phyloP scores from a whole-genome alignment of 2,888 invertebrate genomes.

The Tinea pellionella region DNA sequence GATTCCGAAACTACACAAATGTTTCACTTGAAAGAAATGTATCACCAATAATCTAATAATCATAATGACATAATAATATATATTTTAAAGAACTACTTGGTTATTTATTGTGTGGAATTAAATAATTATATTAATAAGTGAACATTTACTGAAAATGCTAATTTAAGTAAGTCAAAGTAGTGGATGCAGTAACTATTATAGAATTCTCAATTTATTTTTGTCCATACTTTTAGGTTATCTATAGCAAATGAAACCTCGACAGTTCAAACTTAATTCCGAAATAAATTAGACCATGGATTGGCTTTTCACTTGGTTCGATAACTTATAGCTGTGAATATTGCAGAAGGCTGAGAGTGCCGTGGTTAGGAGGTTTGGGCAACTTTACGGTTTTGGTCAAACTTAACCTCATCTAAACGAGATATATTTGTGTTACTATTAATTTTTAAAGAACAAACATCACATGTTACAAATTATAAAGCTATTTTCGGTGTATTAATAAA shows the following conservation, averaged over 20 bases:
- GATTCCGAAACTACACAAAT: too few species aligned
- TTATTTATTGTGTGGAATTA: too few species aligned
- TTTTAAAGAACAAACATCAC: not conserved
- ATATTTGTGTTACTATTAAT: not conserved
- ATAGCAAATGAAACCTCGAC: not conserved
- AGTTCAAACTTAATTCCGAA: not conserved
- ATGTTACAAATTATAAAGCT: not conserved
- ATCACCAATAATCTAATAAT: too few species aligned
- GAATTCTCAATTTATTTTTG: not conserved
- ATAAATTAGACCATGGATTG: conserved; percentile 3
- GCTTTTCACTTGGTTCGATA: conserved; percentile 7
- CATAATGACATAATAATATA: too few species aligned
- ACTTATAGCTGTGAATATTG: conserved; percentile 34
- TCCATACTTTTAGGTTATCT: not conserved
- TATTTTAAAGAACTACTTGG: too few species aligned
- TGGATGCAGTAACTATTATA: not conserved
- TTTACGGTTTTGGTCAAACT: conserved; percentile 10
- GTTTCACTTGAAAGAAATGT: too few species aligned
- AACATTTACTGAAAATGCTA: too few species aligned
- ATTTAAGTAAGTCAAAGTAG: not conserved
- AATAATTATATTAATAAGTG: too few species aligned
- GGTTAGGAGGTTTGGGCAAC: conserved; percentile 15
- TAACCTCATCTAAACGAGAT: not conserved
- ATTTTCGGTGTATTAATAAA: too few species aligned
- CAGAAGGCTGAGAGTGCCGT: conserved; percentile 22